Conservation (phyloP, 2,113 vertebrate genomes). For the Cynopterus brachyotis region DNA sequence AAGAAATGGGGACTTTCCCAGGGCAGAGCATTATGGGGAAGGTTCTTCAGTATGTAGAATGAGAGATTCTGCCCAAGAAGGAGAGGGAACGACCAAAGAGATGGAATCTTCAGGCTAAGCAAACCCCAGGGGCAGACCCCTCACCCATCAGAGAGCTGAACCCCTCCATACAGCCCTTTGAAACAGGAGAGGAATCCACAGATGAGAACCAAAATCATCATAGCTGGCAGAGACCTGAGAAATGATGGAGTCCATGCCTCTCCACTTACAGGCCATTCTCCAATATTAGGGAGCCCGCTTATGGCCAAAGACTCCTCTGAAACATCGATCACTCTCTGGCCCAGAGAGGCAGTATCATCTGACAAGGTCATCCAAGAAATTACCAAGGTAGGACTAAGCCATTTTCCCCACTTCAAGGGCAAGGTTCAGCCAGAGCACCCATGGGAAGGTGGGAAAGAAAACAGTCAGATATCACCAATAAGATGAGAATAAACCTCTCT, state of each 20-base stretch:
- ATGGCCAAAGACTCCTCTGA: background rate
- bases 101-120: background rate
- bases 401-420: background rate
- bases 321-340: background rate
- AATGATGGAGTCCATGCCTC: rapidly evolving
- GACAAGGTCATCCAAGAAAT: background rate
- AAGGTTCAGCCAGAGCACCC: background rate
- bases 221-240: background rate
- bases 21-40: background rate
- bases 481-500: background rate
- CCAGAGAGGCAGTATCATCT: background rate
- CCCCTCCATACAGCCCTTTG: background rate
- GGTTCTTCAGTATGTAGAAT: background rate
- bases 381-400: background rate
- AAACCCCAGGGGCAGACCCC: background rate
- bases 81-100: background rate
- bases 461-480: background rate
- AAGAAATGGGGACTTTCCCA: background rate
- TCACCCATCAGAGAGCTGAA: background rate
- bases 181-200: background rate
- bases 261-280: rapidly evolving
- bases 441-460: background rate
- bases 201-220: background rate
- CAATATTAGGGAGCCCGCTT: background rate
- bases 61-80: background rate